Percentiles rank a stretch among this genome's conserved stretches.
Evolutionary conservation across 2,797 vertebrate genomes (phyloP).

Genomic region (Anguilla anguilla): DNA sequence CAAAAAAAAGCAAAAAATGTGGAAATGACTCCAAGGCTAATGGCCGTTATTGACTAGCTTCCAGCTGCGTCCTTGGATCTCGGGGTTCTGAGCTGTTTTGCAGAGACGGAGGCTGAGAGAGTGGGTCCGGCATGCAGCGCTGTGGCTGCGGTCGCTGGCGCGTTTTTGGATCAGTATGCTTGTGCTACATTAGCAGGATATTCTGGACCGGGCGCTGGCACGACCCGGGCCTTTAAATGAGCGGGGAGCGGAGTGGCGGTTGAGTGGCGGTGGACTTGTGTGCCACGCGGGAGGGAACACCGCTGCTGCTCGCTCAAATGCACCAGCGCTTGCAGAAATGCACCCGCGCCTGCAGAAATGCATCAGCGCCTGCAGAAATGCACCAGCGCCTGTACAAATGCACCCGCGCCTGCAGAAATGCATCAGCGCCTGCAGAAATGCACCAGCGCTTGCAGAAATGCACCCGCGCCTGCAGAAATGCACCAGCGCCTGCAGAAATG

Average conservation of each 20-base stretch:
- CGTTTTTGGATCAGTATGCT: neutral
- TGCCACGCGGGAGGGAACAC: no score
- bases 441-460: no score
- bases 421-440: no score
- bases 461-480: no score
- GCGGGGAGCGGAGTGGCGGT: neutral
- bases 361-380: no score
- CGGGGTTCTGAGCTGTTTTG: constrained; percentile 17
- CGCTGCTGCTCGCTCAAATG: neutral
- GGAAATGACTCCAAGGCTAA: constrained; percentile 5
- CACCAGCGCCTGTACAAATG: no score
- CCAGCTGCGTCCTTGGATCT: constrained; percentile 21
- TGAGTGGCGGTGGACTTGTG: neutral
- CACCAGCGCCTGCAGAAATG: no score
- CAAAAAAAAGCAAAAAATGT: neutral
- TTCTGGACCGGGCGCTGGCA: neutral
- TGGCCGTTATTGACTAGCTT: constrained; percentile 12
- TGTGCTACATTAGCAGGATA: neutral
- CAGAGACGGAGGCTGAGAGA: constrained; percentile 18
- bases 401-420: no score
- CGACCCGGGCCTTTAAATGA: neutral
- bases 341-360: no score
- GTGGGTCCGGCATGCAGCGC: constrained; percentile 3
- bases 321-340: no score
- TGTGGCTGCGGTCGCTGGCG: neutral